These are phyloP conservation scores for Fringilla coelebs DNA, from an alignment of 2,797 vertebrate species.

Conservation along the genomic window DNA sequence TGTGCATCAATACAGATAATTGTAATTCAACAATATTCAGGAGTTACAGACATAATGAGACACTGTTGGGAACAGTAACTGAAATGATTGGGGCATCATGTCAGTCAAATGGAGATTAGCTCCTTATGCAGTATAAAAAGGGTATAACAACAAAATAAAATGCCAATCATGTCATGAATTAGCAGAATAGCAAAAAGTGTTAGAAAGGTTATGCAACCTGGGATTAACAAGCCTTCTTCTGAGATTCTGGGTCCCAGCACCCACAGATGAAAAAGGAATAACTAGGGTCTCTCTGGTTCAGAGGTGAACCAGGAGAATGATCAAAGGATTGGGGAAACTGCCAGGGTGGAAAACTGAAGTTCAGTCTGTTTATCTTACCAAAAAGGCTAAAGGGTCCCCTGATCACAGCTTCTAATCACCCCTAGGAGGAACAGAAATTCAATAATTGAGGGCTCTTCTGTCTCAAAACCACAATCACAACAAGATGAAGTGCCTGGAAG, in stretches of 20 bases:
- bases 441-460: neutral
- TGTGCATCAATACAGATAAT: neutral
- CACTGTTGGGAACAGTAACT: neutral
- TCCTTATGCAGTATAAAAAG: neutral
- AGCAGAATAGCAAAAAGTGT: neutral
- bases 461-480: neutral
- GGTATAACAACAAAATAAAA: neutral
- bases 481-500: neutral
- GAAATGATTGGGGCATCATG: neutral
- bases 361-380: neutral
- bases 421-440: neutral
- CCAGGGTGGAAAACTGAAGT: neutral
- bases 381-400: neutral
- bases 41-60: slow-evolving; percentile 23
- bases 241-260: neutral
- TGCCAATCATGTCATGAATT: neutral
- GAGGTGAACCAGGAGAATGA: neutral
- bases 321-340: neutral
- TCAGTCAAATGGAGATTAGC: slow-evolving; percentile 8
- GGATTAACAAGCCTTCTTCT: neutral
- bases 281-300: neutral
- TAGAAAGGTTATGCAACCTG: neutral
- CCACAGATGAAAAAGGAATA: neutral
- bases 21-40: slow-evolving; percentile 13
- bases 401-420: neutral